phyloP scores from a whole-genome alignment of 2,888 invertebrate genomes.

The Ornithoptera alexandrae region DNA sequence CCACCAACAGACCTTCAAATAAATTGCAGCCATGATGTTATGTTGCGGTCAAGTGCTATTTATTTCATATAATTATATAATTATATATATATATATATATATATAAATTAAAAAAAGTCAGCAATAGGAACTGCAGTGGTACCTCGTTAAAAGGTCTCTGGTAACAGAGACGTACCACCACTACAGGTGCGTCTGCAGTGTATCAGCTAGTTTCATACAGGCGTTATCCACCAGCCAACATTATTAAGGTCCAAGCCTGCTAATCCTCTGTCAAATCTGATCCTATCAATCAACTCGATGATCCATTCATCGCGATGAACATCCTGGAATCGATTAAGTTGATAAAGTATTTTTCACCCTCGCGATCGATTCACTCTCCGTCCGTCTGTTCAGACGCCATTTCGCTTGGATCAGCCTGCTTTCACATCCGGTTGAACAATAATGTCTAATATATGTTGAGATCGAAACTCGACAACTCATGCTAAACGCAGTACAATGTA shows the following conservation, averaged over 20 bases:
- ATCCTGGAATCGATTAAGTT: constrained; percentile 13
- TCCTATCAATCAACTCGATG: constrained; percentile 23
- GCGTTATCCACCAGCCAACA: neutral
- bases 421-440: constrained; percentile 3
- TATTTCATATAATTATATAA: no score
- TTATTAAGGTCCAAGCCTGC: constrained; percentile 3
- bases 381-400: neutral
- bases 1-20: no score
- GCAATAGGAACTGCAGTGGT: no score
- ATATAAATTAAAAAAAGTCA: no score
- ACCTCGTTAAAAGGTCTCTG: no score
- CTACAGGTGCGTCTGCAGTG: no score
- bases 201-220: no score
- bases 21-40: no score
- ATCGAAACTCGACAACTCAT: neutral
- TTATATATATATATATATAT: no score
- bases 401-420: neutral
- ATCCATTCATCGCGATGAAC: constrained; percentile 16
- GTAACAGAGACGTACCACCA: no score
- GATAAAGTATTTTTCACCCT: constrained; percentile 16
- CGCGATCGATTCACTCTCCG: constrained; percentile 10
- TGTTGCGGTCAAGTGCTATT: no score
- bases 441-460: neutral
- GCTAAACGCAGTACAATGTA: neutral
- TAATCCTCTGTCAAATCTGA: constrained; percentile 20